Evolutionary conservation across 2,888 invertebrate species (phyloP).

Genomic region (Pelosia muscerda): DNA sequence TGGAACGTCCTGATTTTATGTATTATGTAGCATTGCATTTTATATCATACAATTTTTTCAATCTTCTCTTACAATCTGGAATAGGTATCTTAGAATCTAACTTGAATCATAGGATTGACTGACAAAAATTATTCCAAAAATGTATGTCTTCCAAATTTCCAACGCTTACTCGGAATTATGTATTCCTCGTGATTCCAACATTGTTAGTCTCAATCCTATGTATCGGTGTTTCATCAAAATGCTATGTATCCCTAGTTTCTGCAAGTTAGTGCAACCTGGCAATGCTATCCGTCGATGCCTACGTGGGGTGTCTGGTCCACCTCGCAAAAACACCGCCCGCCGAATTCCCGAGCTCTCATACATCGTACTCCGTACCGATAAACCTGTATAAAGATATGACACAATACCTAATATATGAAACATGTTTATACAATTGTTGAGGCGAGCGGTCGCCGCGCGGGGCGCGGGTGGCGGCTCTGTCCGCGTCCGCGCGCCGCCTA

Average conservation of each 20-base stretch:
- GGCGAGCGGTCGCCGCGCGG: conserved; percentile 55
- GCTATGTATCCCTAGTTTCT: not conserved
- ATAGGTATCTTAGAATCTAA: not conserved
- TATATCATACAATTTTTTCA: not conserved
- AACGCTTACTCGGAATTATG: not conserved
- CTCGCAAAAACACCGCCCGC: conserved; percentile 74
- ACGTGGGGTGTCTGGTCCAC: conserved; percentile 63
- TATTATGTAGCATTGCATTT: not conserved
- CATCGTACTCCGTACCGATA: conserved; percentile 52
- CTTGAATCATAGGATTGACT: conserved; percentile 42
- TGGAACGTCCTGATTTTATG: conserved; percentile 26
- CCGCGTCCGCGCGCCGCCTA: conserved; percentile 60
- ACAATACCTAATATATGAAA: conserved; percentile 66
- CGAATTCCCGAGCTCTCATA: conserved; percentile 74
- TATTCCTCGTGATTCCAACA: not conserved
- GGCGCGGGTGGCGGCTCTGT: conserved; percentile 57
- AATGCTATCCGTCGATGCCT: conserved; percentile 16
- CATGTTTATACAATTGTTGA: conserved; percentile 62
- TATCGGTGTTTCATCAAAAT: not conserved
- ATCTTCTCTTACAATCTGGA: not conserved
- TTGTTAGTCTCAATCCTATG: conserved; percentile 14
- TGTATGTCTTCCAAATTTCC: conserved; percentile 20
- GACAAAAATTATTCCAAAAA: conserved; percentile 12
- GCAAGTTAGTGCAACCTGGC: conserved; percentile 12
- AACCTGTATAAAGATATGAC: conserved; percentile 71